These are phyloP conservation scores for Talpa occidentalis DNA, from an alignment of 2,113 vertebrate species.

Conservation along the genomic window DNA sequence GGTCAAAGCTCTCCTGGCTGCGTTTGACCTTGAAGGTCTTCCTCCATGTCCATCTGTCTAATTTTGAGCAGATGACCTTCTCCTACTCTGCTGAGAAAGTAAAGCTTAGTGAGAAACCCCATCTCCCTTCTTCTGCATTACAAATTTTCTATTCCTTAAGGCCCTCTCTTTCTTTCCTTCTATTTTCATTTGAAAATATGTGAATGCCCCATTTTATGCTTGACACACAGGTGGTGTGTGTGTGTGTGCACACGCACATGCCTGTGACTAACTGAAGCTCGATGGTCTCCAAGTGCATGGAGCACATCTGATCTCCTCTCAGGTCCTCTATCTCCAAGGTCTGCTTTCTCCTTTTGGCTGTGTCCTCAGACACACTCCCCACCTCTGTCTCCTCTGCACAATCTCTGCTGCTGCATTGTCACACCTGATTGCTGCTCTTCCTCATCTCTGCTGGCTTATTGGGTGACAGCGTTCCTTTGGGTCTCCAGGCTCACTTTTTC, in stretches of 20 bases:
- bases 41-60: background rate
- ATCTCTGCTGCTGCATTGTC: background rate
- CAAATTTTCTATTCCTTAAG: background rate
- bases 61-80: background rate
- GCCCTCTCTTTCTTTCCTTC: background rate
- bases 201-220: background rate
- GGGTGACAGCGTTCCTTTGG: background rate
- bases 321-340: background rate
- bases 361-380: background rate
- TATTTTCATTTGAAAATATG: background rate
- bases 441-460: background rate
- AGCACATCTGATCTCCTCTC: too few species aligned
- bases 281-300: too few species aligned
- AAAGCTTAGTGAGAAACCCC: background rate
- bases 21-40: background rate
- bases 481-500: background rate
- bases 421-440: background rate
- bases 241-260: background rate
- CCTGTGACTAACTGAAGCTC: too few species aligned
- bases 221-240: background rate
- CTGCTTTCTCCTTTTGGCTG: background rate
- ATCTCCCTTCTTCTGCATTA: background rate
- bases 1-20: background rate
- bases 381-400: accelerated
- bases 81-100: background rate